phyloP scores from a whole-genome alignment of 2,797 vertebrate species.

The Eleutherodactylus coqui region DNA sequence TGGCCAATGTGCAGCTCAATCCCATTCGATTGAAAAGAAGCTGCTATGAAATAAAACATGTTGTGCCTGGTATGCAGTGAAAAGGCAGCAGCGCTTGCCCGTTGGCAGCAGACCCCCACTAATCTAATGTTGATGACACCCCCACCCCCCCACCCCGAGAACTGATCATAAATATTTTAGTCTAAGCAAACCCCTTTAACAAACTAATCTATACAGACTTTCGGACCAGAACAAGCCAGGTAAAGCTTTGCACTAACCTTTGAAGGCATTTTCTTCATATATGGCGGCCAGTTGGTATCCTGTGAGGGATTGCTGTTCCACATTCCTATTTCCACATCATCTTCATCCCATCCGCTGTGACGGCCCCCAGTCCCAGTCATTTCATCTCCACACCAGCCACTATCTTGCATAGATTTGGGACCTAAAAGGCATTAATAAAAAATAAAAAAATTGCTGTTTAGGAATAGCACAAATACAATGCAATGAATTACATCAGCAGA shows the following conservation, averaged over 20 bases:
- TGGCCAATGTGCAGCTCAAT: no score
- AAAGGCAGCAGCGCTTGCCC: no score
- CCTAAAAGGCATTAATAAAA: slow-evolving; percentile 68
- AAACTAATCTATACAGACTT: neutral
- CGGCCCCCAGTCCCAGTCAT: slow-evolving; percentile 78
- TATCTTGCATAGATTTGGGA: slow-evolving; percentile 94
- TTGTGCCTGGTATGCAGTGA: no score
- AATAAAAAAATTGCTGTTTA: neutral
- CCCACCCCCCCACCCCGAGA: no score
- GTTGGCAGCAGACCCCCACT: no score
- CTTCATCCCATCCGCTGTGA: slow-evolving; percentile 92
- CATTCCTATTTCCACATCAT: slow-evolving; percentile 97
- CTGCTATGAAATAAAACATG: no score
- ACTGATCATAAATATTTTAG: no score
- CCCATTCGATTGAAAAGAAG: no score
- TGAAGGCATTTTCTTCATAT: slow-evolving; percentile 88
- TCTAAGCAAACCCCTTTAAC: no score
- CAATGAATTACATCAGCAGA: neutral
- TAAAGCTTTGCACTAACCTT: slow-evolving; percentile 80
- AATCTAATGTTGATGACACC: no score
- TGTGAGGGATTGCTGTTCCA: slow-evolving; percentile 93
- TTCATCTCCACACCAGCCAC: slow-evolving; percentile 91
- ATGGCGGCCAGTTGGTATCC: slow-evolving; percentile 89
- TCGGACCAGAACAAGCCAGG: no score
- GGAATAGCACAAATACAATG: neutral